Base-by-base conservation (phyloP, 2,888 invertebrate genomes). In the Morinoia aosen region DNA sequence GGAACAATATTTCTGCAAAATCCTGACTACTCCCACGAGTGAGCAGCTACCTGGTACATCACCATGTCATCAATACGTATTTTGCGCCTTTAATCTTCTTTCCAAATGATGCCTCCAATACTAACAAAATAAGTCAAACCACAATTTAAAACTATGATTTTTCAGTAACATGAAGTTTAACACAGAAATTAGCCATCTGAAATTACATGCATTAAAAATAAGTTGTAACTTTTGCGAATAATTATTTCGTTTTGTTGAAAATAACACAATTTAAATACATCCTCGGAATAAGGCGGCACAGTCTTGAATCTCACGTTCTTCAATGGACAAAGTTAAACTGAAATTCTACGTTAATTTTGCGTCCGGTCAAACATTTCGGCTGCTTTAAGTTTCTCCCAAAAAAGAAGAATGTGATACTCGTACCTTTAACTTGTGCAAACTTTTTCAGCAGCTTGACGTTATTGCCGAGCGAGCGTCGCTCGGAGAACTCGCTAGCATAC, bases 391-490 rank as follows among this genome's bases (percentile, higher is more conserved):
- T 76, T 19, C 61, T 8, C 25, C 76, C 25, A 33, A 76, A 76
- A 76, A 76, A 76, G 76, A 48, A 48, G 48, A 48, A 48, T 61
- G 61, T 33, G 76, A 76, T 76, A 76, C 76, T 76, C 76, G 76
- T 33, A 76, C 25, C 33, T 76, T 33, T 33, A 76, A 76, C 76
- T 16, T 61, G 12, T 61, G 16, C 19, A 12, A 61, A 61, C 16
- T 76, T 76, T 76, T 76, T 33, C 76, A 25, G 16, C 25, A 76
- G 76, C 76, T 76, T 76, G 76, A 76, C 33, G 76, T 76, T 76
- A 76, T 76, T 76, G 76, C 76, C 16, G 76, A 76, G 76, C 76
- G 76, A 76, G 76, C 76, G 76, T 76, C 76, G 76, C 76, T 76
- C 2, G 0, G 76, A 76, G 76, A 76, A 76, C 76, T 76, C 33